These are phyloP conservation scores for Acipenser transmontanus DNA, from an alignment of 2,797 vertebrate genomes.

Conservation along the genomic window DNA sequence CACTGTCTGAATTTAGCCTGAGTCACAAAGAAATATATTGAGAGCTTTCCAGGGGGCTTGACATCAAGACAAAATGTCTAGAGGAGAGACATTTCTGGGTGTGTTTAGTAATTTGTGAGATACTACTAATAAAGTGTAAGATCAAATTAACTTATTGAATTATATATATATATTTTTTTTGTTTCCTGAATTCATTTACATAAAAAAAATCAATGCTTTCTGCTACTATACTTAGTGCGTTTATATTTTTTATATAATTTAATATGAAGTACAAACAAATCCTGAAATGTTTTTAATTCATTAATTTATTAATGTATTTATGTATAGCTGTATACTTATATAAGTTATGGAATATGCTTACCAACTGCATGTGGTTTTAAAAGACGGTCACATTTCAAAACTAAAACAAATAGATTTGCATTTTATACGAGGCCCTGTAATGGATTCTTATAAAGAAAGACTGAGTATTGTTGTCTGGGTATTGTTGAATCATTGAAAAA, in stretches of 20 bases:
- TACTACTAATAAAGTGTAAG: conserved; percentile 1
- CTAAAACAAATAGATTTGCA: background rate
- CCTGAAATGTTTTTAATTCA: conserved; percentile 9
- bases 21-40: conserved; percentile 20
- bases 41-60: conserved; percentile 7
- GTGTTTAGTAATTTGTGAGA: conserved; percentile 2
- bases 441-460: too few species aligned
- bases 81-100: conserved; percentile 8
- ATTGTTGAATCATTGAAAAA: too few species aligned
- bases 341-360: background rate
- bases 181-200: background rate
- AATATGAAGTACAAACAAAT: background rate
- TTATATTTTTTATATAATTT: background rate
- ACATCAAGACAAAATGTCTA: conserved; percentile 10
- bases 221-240: too few species aligned
- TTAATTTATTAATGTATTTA: background rate
- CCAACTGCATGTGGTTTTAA: background rate
- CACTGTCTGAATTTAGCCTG: conserved; percentile 22
- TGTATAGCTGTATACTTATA: background rate
- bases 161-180: conserved; percentile 8
- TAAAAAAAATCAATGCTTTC: too few species aligned
- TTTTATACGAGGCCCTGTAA: background rate
- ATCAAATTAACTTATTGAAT: background rate
- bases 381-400: background rate
- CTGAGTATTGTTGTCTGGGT: too few species aligned